Percentiles rank a stretch among this genome's conserved stretches.
Evolutionary conservation across 1,140 invertebrate species (phyloP).

Genomic region (Lasaia peninsularis): DNA sequence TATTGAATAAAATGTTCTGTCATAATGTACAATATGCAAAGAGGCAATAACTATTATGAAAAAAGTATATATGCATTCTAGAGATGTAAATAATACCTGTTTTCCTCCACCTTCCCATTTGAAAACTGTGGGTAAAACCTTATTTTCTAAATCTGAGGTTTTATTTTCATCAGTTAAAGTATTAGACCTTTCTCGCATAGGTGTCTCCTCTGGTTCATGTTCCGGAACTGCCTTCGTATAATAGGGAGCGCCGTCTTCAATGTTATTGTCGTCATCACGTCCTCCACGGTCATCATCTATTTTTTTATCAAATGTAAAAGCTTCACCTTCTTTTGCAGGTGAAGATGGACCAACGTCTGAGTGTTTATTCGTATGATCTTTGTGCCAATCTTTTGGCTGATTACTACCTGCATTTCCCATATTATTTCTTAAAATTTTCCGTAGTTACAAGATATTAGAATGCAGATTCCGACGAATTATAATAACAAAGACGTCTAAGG

Average conservation of each 20-base stretch:
- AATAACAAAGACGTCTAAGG: not conserved
- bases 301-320: conserved; percentile 91
- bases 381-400: conserved; percentile 81
- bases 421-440: not conserved
- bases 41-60: no score
- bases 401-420: conserved; percentile 89
- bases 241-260: conserved; percentile 89
- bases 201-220: conserved; percentile 74
- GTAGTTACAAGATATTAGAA: not conserved
- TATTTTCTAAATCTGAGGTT: conserved; percentile 61
- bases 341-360: conserved; percentile 81
- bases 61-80: no score
- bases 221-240: conserved; percentile 82
- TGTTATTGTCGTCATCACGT: conserved; percentile 77
- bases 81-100: conserved; percentile 68
- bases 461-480: not conserved
- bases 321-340: conserved; percentile 87
- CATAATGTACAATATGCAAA: no score
- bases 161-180: conserved; percentile 83
- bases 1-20: no score
- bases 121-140: conserved; percentile 95
- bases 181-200: conserved; percentile 82
- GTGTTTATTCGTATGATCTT: conserved; percentile 64
- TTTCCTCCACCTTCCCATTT: conserved; percentile 98
- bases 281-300: conserved; percentile 79